A percentile compares a stretch with the other conserved stretches of the same genome.
Conservation (phyloP, 2,888 invertebrate genomes). For the Heliconius aoede region DNA sequence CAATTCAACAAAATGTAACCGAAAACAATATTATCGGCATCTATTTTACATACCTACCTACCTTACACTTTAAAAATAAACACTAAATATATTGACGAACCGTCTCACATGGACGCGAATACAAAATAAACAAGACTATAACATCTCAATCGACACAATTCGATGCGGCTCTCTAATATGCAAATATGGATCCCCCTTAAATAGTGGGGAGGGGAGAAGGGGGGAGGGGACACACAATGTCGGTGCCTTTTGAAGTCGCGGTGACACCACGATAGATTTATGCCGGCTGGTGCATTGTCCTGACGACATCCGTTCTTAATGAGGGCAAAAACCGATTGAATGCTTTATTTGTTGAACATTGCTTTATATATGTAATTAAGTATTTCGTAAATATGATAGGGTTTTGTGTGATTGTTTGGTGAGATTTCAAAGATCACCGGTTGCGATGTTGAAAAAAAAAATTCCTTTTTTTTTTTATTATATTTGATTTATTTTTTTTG, state of each 20-base stretch:
- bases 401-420: slow-evolving; percentile 15
- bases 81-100: slow-evolving; percentile 25
- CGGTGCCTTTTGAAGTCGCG: slow-evolving; percentile 70
- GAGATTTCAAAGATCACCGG: slow-evolving; percentile 26
- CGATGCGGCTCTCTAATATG: slow-evolving; percentile 61
- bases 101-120: slow-evolving; percentile 32
- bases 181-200: slow-evolving; percentile 60
- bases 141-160: slow-evolving; percentile 54
- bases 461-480: too few relatives aligned
- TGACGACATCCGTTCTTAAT: slow-evolving; percentile 46
- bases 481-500: not conserved
- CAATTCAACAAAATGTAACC: not conserved
- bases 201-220: slow-evolving; percentile 44
- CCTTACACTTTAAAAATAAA: slow-evolving; percentile 1
- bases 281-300: slow-evolving; percentile 42
- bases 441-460: slow-evolving; percentile 15
- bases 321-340: slow-evolving; percentile 44
- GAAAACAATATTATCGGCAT: not conserved
- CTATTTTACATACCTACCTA: too few relatives aligned
- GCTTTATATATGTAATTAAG: slow-evolving; percentile 43
- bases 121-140: slow-evolving; percentile 44
- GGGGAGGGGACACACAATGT: slow-evolving; percentile 54
- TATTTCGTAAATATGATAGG: slow-evolving; percentile 33
- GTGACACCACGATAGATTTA: slow-evolving; percentile 53
- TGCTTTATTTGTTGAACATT: slow-evolving; percentile 38